Conservation (phyloP, 2,888 invertebrate genomes). For the Mantis religiosa region DNA sequence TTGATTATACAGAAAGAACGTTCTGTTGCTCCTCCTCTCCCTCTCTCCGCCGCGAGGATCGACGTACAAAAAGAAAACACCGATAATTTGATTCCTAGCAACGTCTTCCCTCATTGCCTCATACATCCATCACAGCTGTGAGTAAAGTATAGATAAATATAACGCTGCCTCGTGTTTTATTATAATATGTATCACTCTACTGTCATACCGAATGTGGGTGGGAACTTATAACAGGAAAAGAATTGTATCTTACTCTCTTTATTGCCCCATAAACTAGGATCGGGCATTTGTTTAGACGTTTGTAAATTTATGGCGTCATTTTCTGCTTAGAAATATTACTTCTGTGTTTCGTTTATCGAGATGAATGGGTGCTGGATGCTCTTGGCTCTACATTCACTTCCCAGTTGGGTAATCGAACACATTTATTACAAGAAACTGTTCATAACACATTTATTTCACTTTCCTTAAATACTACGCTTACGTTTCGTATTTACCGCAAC, state of each 20-base stretch:
- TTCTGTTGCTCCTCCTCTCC: constrained; percentile 19
- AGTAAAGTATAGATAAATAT: constrained; percentile 9
- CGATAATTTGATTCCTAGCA: constrained; percentile 34
- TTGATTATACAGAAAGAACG: constrained; percentile 33
- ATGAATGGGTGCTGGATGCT: not conserved
- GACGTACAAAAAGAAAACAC: constrained; percentile 17
- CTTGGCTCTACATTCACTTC: not conserved
- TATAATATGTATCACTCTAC: constrained; percentile 5
- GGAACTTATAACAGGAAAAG: not conserved
- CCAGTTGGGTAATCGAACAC: not conserved
- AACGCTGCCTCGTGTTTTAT: not conserved
- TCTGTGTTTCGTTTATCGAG: not conserved
- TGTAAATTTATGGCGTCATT: not conserved
- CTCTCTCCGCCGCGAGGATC: not conserved
- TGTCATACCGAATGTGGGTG: not conserved
- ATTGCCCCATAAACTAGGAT: constrained; percentile 5
- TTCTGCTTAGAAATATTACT: not conserved
- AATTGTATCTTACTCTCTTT: not conserved
- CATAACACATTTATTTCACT: not conserved
- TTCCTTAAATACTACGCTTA: no score
- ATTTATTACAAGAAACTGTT: not conserved
- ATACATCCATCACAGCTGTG: constrained; percentile 15
- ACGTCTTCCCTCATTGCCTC: constrained; percentile 8
- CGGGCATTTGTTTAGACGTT: not conserved
- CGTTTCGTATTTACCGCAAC: no score